Base-by-base conservation (phyloP, 2,888 invertebrate species). In the Nomada fabriciana region DNA sequence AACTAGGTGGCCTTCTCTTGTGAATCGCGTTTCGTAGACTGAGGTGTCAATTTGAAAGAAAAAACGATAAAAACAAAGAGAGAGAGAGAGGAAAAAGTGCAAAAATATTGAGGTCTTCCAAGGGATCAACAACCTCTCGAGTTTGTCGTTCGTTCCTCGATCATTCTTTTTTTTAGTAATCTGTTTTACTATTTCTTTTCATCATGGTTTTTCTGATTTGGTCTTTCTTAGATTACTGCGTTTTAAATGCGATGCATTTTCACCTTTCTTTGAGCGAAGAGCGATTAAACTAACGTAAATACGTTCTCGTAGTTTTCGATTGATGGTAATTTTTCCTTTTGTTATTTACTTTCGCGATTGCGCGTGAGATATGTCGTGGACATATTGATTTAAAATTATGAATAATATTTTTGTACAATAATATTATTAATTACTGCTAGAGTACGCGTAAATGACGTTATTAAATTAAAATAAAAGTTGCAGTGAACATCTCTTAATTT, bases 1-100 rank as follows among this genome's bases (percentile, higher is more conserved):
- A 85, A 76, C 69, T 90, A 89, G 89, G 85, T 90, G 90, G 83
- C 90, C 86, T 84, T 87, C 86, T 88, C 88, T 90, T 86, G 86
- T 86, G 86, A 87, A 88, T 86, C 89, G 88, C 89, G 82, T 89
- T 80, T 81, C 74, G 83, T 76, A 43, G 77, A 78, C 73, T 76
- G 76, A 77, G 70, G 77, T 79, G 81, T 82, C 76, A 61, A 71
- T 78, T 42, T n/a, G 20, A 50, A 20, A 7, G 25, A 47, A 2
- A 47, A 52, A 52, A 11, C 18, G 4, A 55, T 3, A 15, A 67
- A 50, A 36, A 57, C 7, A 15, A 13, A 52, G 29, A 50, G 42
- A 20, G n/a, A 55, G 20, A 60, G 42, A 18, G 11, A 64, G n/a
- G 18, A 25, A 18, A 75, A 70, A 53, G 53, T 53, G 53, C 20